Conservation (phyloP, 2,888 invertebrate genomes). For the Aradus depressus region DNA sequence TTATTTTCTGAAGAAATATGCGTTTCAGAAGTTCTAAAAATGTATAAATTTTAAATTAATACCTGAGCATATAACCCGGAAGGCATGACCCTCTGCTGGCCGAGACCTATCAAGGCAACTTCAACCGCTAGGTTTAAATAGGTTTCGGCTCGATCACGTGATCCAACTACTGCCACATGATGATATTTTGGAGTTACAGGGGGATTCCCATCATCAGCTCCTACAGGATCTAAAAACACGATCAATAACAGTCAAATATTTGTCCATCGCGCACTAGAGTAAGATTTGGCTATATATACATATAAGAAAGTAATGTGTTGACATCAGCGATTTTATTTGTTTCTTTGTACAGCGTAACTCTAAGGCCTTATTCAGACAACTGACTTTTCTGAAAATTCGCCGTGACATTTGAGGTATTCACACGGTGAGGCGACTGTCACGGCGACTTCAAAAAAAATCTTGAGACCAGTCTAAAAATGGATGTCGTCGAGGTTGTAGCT, state of each 20-base stretch:
- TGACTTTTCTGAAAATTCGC: not conserved
- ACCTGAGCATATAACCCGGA: slow-evolving; percentile 67
- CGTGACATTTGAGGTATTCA: too few relatives aligned
- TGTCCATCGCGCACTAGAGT: too few relatives aligned
- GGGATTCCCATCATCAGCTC: slow-evolving; percentile 41
- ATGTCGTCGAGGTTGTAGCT: too few relatives aligned
- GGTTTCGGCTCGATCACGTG: slow-evolving; percentile 60
- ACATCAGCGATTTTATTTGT: too few relatives aligned
- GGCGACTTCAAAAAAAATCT: too few relatives aligned
- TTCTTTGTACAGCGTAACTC: too few relatives aligned
- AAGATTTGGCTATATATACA: too few relatives aligned
- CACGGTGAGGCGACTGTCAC: too few relatives aligned
- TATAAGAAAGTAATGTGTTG: too few relatives aligned
- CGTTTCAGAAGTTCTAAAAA: slow-evolving; percentile 18
- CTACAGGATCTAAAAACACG: slow-evolving; percentile 40
- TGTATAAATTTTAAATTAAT: slow-evolving; percentile 19
- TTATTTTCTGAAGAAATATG: not conserved
- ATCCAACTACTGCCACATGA: slow-evolving; percentile 63
- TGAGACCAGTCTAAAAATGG: too few relatives aligned
- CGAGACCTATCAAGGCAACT: slow-evolving; percentile 64
- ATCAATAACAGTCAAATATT: too few relatives aligned
- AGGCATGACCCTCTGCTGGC: slow-evolving; percentile 68
- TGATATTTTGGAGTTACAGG: slow-evolving; percentile 50
- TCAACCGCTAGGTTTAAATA: slow-evolving; percentile 65
- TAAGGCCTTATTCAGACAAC: not conserved